A percentile compares a stretch with the other conserved stretches of the same genome.
These are phyloP conservation scores for Limnephilus marmoratus DNA, from an alignment of 2,888 invertebrate genomes.

Conservation along the genomic window DNA sequence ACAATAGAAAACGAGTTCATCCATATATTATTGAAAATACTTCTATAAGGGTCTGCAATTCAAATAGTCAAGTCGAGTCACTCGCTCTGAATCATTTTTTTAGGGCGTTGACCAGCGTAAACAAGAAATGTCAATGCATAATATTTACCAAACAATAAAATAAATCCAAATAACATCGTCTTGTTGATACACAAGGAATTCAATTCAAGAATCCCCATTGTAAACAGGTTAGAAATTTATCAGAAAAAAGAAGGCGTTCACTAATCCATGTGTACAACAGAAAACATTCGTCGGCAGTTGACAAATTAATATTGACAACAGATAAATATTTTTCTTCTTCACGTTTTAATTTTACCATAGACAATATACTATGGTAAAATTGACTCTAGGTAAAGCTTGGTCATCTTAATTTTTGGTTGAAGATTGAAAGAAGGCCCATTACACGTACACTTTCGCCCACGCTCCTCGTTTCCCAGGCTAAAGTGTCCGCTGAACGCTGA, in stretches of 20 bases:
- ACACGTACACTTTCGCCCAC: too few species aligned
- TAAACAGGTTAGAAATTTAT: background rate
- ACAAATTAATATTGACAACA: background rate
- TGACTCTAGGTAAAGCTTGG: background rate
- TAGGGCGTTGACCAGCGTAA: slow-evolving; percentile 43
- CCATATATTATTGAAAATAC: background rate
- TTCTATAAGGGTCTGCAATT: background rate
- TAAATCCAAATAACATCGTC: slow-evolving; percentile 15
- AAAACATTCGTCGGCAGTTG: slow-evolving; percentile 18
- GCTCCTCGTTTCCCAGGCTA: too few species aligned
- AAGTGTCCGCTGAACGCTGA: too few species aligned
- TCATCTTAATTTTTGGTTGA: too few species aligned
- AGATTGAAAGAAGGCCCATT: too few species aligned
- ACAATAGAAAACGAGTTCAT: background rate
- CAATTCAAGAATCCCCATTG: slow-evolving; percentile 23
- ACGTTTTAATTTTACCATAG: slow-evolving; percentile 11
- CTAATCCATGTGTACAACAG: slow-evolving; percentile 27
- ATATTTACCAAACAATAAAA: slow-evolving; percentile 34
- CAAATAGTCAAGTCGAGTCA: background rate
- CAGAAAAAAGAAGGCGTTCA: background rate
- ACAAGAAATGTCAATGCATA: background rate
- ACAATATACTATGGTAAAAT: background rate
- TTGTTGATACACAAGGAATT: slow-evolving; percentile 9
- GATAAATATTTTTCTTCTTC: background rate
- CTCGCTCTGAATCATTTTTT: background rate